A percentile compares a stretch with the other conserved stretches of the same genome.
phyloP scores from a whole-genome alignment of 2,113 vertebrate genomes.

The Brachyhypopomus gauderio region DNA sequence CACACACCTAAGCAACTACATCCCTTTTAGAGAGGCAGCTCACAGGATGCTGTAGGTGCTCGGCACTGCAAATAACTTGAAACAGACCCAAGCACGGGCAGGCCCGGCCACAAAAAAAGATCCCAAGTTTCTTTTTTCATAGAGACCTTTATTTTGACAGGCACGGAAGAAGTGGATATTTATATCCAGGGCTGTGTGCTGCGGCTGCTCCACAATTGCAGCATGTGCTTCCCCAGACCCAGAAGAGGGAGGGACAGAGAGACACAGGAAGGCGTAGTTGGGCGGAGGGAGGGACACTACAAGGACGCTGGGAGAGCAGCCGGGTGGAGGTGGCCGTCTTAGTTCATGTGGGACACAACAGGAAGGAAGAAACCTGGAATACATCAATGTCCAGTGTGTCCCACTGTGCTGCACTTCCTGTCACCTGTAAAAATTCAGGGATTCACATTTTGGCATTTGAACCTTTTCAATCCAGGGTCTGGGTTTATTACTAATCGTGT shows the following conservation, averaged over 20 bases:
- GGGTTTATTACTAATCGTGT: no score
- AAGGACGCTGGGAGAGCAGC: slow-evolving; percentile 30
- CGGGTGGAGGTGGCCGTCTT: slow-evolving; percentile 55
- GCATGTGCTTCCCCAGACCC: slow-evolving; percentile 74
- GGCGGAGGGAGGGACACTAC: not conserved
- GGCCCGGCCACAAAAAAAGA: slow-evolving; percentile 63
- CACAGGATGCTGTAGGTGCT: slow-evolving; percentile 63
- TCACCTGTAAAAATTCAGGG: no score
- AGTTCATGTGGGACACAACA: not conserved
- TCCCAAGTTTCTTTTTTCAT: slow-evolving; percentile 58
- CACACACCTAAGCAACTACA: not conserved
- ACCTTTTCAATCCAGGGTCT: no score
- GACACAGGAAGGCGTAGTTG: slow-evolving; percentile 15
- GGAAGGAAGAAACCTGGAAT: no score
- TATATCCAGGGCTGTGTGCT: slow-evolving; percentile 79
- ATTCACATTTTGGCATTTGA: no score
- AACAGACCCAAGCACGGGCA: slow-evolving; percentile 67
- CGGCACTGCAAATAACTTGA: slow-evolving; percentile 46
- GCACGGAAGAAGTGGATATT: slow-evolving; percentile 76
- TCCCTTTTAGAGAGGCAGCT: slow-evolving; percentile 37
- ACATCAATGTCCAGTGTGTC: no score
- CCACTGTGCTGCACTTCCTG: not conserved
- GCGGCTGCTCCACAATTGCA: slow-evolving; percentile 81
- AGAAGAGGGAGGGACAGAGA: slow-evolving; percentile 70
- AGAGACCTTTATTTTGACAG: slow-evolving; percentile 79